Evolutionary conservation across 2,888 invertebrate species (phyloP), one percentile per base, ranked within the genome.

Genomic region (Corythucha ciliata): DNA sequence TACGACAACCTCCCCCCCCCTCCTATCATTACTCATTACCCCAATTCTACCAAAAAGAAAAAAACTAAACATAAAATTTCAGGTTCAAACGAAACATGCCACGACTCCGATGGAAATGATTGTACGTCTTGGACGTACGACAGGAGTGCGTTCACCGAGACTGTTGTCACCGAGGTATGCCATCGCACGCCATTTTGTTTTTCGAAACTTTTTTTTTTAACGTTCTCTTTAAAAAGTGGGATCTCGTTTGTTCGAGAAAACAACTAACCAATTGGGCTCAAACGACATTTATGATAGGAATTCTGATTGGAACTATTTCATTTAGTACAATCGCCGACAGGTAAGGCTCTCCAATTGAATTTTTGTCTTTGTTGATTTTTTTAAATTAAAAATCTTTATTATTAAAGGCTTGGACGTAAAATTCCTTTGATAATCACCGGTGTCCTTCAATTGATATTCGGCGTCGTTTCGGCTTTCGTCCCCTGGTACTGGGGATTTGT

Each of bases 301-400:
- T n/a, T n/a, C n/a, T n/a, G n/a, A 50, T 81, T 41, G 85, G 85
- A 42, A 83, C 81, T 63, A 75, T 84, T 68, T 61, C 78, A 47
- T 85, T 84, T 64, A 85, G 85, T 50, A 74, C 78, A 66, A 69
- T 81, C 20, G 77, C 85, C n/a, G 85, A 86, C 70, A 80, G 78
- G 83, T 83, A 65, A 71, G 71, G 61, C 22, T 8, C 25, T 16
- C 5, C 20, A n/a, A n/a, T n/a, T n/a, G n/a, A 33, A n/a, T n/a
- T n/a, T n/a, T n/a, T n/a, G n/a, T n/a, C n/a, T n/a, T n/a, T n/a
- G n/a, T n/a, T n/a, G n/a, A n/a, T 29, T 10, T 29, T 10, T 10
- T 10, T 29, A 29, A 29, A 10, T 29, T 29, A 29, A 29, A 10
- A 29, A 10, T 29, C 29, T 12, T 10, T 29, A n/a, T n/a, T n/a